Evolutionary conservation across 2,797 vertebrate genomes (phyloP).

Genomic region (Myotis vivesi): DNA sequence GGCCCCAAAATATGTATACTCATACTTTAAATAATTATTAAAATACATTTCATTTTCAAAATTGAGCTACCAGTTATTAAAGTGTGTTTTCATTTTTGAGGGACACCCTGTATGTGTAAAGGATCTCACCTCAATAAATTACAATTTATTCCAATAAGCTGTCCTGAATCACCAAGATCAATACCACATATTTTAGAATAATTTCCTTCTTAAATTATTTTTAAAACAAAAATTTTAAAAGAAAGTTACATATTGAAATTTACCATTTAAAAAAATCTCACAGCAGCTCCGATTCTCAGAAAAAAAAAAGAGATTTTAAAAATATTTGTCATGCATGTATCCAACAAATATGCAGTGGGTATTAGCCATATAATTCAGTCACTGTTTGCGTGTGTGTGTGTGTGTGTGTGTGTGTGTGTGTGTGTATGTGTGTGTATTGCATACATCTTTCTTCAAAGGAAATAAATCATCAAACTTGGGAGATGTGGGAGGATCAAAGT

Average conservation of each 20-base stretch:
- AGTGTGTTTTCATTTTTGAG: no score
- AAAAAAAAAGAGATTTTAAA: not conserved
- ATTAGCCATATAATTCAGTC: not conserved
- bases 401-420: no score
- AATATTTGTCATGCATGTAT: not conserved
- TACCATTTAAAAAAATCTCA: not conserved
- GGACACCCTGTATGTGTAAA: not conserved
- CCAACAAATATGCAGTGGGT: not conserved
- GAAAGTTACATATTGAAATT: not conserved
- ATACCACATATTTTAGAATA: constrained; percentile 7
- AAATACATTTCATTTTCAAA: no score
- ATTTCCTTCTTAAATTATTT: constrained; percentile 39
- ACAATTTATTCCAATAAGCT: not conserved
- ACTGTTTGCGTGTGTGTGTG: rapidly evolving
- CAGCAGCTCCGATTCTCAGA: not conserved
- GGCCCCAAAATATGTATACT: no score
- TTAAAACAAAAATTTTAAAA: constrained; percentile 2
- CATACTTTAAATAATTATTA: no score
- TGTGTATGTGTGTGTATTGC: not conserved
- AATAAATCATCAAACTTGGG: constrained; percentile 2
- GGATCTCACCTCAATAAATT: constrained; percentile 52
- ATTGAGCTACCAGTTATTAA: no score
- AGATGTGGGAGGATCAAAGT: not conserved
- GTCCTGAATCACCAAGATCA: constrained; percentile 29
- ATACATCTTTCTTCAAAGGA: not conserved